Base-by-base conservation (phyloP, 1,140 invertebrate species). In the Myzus persicae region DNA sequence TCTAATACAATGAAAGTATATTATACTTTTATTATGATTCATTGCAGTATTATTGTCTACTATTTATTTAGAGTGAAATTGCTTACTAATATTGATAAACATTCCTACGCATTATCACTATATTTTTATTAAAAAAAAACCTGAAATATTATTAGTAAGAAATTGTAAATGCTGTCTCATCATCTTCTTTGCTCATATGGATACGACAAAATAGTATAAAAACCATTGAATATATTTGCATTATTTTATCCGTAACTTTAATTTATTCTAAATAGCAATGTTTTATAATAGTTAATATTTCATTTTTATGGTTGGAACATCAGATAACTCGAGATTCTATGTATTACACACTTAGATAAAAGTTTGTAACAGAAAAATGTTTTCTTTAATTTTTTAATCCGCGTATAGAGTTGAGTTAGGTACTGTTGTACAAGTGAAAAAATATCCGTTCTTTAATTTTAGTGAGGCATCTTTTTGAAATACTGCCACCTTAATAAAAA, bases 251-350 rank as follows among this genome's bases (percentile, higher is more conserved):
- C 22, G 2, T 38, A 54, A 89, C 38, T 9, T 8, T 89, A 54
- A 54, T 76, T 76, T n/a, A 76, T 38, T 38, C n/a, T 89, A 89
- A 89, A 89, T 51, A 89, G 36, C n/a, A 38, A 89, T 87, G 31
- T 46, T 46, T 44, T 46, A 88, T 20, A 8, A 42, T 44, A 85
- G 84, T 85, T 44, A 85, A 85, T 85, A 85, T 85, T 85, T 85
- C 42, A 88, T 88, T 88, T 88, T 88, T 88, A 48, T 36, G 46
- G 44, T 88, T 88, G 1, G 1, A 48, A 36, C 82, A 84, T 38
- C 42, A 84, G 40, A 84, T 42, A 84, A 84, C 82, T 84, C 38
- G 36, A 84, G 38, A 84, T 40, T 84, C 38, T 26, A 40, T 42
- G 26, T 31, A 84, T 84, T 84, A 42, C 82, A 84, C 26, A 42